Evolutionary conservation across 2,797 vertebrate genomes (phyloP), one percentile per base, ranked within the genome.

Genomic region (Diceros bicornis): DNA sequence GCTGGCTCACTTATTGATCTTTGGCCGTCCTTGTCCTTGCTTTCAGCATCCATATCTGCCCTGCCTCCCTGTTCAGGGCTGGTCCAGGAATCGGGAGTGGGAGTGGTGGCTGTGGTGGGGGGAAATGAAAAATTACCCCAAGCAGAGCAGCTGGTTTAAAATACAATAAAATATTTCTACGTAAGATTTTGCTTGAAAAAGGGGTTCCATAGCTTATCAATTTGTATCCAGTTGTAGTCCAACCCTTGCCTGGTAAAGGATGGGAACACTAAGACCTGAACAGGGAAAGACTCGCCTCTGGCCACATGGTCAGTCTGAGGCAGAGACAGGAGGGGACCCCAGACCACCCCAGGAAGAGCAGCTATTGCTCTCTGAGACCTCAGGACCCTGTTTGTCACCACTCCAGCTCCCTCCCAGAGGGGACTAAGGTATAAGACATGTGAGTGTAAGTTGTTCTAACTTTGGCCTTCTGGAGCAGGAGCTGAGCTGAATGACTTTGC

Each of bases 401-500:
- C 66, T 50, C 34, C 37, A 52, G 32, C 55, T 57, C 64, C 34
- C 89, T 7, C 17, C 29, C 50, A 34, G 3, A 68, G 72, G 25
- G 47, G 27, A 52, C 71, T 82, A 52, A 79, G 16, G 27, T 32
- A 18, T 1, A 55, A 20, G 74, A 27, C 1, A 1, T 20, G 3
- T 3, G 71, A 50, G 74, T 21, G 2, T 23, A 34, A 25, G 7
- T 62, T 72, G 23, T 72, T 52, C 84, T 75, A 37, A 92, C 47
- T 27, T 87, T 84, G 85, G 0, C 13, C 71, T 41, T 69, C 71
- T 95, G 78, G 64, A 95, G 2, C 98, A 99, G 99, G 99, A 91
- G 99, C 99, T 5, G 99, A 99, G 94, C 98, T 99, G 86, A 99
- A 99, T 25, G 99, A 99, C 90, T 99, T 99, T 8, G 99, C 99